phyloP scores from a whole-genome alignment of 1,140 invertebrate genomes.

The Acyrthosiphon pisum region DNA sequence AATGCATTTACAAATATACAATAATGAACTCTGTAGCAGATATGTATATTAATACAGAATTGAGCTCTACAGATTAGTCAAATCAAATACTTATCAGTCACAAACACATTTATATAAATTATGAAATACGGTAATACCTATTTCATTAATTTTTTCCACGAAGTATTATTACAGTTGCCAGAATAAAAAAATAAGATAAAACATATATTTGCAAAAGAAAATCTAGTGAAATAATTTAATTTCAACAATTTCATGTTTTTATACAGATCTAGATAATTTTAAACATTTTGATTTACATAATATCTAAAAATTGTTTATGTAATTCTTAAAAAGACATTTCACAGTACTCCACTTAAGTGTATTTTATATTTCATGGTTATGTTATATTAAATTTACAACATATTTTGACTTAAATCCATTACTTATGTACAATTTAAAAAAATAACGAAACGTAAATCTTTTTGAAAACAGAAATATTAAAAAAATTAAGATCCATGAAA shows the following conservation, averaged over 20 bases:
- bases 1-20: not conserved
- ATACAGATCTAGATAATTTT: not conserved
- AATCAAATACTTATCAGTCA: not conserved
- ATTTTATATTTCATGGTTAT: not conserved
- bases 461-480: not conserved
- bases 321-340: not conserved
- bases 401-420: not conserved
- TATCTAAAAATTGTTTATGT: not conserved
- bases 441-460: not conserved
- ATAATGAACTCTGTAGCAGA: not conserved
- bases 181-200: too few relatives aligned
- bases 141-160: not conserved
- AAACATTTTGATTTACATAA: not conserved
- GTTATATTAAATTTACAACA: not conserved
- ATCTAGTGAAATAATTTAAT: not conserved
- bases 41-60: not conserved
- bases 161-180: too few relatives aligned
- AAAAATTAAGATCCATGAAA: not conserved
- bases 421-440: not conserved
- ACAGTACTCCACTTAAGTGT: not conserved
- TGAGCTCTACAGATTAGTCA: not conserved
- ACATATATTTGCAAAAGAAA: too few relatives aligned
- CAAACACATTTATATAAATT: not conserved
- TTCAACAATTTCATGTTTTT: not conserved
- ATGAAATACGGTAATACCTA: not conserved